phyloP scores from a whole-genome alignment of 2,797 vertebrate species.

The Gadopsis bispinosus region DNA sequence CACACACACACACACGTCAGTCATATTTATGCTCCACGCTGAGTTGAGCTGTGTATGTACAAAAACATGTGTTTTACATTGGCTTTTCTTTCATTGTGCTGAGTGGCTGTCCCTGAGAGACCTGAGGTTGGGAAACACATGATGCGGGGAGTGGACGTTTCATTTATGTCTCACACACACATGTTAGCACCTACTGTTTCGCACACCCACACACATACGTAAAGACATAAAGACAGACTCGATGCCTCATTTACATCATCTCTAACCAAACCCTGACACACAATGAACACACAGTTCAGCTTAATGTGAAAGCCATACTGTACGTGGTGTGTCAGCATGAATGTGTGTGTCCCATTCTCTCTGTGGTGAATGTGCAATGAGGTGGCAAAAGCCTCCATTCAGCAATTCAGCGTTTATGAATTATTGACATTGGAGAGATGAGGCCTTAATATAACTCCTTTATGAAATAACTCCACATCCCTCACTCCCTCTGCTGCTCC shows the following conservation, averaged over 20 bases:
- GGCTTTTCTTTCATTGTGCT: slow-evolving; percentile 69
- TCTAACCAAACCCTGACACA: slow-evolving; percentile 51
- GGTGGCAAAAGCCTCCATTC: slow-evolving; percentile 79
- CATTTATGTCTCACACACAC: slow-evolving; percentile 62
- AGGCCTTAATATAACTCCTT: slow-evolving; percentile 82
- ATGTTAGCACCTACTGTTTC: slow-evolving; percentile 38
- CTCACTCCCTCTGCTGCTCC: slow-evolving; percentile 42
- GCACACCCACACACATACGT: slow-evolving; percentile 3
- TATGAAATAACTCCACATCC: slow-evolving; percentile 63
- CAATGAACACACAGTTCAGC: slow-evolving; percentile 42
- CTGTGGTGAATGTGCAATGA: slow-evolving; percentile 80
- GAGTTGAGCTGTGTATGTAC: slow-evolving; percentile 55
- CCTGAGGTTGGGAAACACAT: slow-evolving; percentile 63
- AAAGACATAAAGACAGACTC: slow-evolving; percentile 35
- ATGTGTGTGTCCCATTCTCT: slow-evolving; percentile 72
- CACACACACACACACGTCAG: slow-evolving; percentile 43
- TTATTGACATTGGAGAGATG: slow-evolving; percentile 82
- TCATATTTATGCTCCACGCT: slow-evolving; percentile 58
- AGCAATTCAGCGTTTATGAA: slow-evolving; percentile 81
- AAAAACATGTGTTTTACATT: slow-evolving; percentile 75
- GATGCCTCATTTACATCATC: slow-evolving; percentile 72
- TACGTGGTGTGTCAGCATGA: slow-evolving; percentile 72
- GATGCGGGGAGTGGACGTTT: slow-evolving; percentile 49
- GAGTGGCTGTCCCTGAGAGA: slow-evolving; percentile 72
- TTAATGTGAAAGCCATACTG: slow-evolving; percentile 67